A percentile compares a stretch with the other conserved stretches of the same genome.
Conservation (phyloP, 2,797 vertebrate species). For the Odontamblyopus rebecca region DNA sequence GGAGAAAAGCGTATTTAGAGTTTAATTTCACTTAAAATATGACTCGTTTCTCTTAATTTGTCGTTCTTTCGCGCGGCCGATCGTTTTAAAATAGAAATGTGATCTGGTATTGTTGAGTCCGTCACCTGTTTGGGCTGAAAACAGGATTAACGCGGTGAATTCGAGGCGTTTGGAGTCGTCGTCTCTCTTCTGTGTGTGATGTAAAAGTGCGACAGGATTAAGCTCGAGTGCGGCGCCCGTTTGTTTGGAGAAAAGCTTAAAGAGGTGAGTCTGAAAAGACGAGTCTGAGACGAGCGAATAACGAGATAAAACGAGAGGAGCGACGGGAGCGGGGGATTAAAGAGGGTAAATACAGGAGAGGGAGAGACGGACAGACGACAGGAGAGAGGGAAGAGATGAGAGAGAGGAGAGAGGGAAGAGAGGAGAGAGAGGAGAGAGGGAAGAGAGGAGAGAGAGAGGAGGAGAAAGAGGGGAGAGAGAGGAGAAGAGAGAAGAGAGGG, state of each 20-base stretch:
- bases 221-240: conserved; percentile 49
- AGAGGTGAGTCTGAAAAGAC: conserved; percentile 38
- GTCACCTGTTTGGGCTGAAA: not conserved
- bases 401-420: not conserved
- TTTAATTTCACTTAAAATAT: no score
- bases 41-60: no score
- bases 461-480: not conserved
- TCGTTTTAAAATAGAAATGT: not conserved
- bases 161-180: not conserved
- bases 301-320: conserved; percentile 2
- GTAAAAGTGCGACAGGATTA: conserved; percentile 61
- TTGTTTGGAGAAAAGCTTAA: conserved; percentile 52
- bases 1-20: no score
- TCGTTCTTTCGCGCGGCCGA: no score
- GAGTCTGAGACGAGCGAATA: conserved; percentile 17
- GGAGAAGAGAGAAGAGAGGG: not conserved
- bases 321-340: conserved; percentile 47
- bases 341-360: conserved; percentile 66
- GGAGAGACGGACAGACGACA: conserved; percentile 62
- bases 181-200: conserved; percentile 29
- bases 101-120: not conserved
- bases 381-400: conserved; percentile 55
- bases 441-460: no score
- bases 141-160: not conserved
- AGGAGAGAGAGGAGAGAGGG: no score